Percentiles rank a stretch among this genome's conserved stretches.
These are phyloP conservation scores for Dimorphilus gyrociliatus DNA, from an alignment of 2,888 invertebrate genomes.

Conservation along the genomic window DNA sequence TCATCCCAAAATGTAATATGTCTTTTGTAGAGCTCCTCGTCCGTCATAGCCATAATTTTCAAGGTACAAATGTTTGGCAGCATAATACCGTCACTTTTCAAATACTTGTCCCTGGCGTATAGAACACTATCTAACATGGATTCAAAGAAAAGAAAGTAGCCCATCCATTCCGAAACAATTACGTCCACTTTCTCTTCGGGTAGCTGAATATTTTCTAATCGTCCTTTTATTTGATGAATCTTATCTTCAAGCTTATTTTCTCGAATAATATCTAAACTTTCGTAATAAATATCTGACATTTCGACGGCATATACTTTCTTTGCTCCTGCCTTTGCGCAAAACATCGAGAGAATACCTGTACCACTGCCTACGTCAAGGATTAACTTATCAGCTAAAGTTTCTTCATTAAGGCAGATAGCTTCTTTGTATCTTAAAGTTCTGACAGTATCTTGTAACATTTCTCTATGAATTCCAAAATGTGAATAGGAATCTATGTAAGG, in stretches of 20 bases:
- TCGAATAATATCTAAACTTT: slow-evolving; percentile 40
- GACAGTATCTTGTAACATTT: slow-evolving; percentile 53
- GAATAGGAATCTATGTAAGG: slow-evolving; percentile 54
- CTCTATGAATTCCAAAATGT: slow-evolving; percentile 78
- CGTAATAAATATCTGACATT: slow-evolving; percentile 39
- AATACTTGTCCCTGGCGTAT: slow-evolving; percentile 52
- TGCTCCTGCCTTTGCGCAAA: slow-evolving; percentile 79
- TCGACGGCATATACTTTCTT: slow-evolving; percentile 45
- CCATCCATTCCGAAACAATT: slow-evolving; percentile 97
- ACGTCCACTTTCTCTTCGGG: slow-evolving; percentile 57
- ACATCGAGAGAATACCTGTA: slow-evolving; percentile 63
- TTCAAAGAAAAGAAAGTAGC: slow-evolving; percentile 85
- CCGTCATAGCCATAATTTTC: slow-evolving; percentile 7
- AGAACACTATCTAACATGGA: slow-evolving; percentile 90
- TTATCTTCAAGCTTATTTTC: slow-evolving; percentile 58
- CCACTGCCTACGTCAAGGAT: slow-evolving; percentile 46
- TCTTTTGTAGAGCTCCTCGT: no score
- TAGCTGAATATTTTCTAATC: slow-evolving; percentile 62
- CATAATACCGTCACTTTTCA: slow-evolving; percentile 52
- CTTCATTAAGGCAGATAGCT: slow-evolving; percentile 58
- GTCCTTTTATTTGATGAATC: slow-evolving; percentile 63
- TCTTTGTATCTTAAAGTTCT: slow-evolving; percentile 71
- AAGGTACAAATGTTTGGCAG: slow-evolving; percentile 12
- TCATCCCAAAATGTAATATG: slow-evolving; percentile 67
- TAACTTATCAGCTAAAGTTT: slow-evolving; percentile 53